Base-by-base conservation (phyloP, 1,140 invertebrate genomes). In the Drosophila pectinifera region DNA sequence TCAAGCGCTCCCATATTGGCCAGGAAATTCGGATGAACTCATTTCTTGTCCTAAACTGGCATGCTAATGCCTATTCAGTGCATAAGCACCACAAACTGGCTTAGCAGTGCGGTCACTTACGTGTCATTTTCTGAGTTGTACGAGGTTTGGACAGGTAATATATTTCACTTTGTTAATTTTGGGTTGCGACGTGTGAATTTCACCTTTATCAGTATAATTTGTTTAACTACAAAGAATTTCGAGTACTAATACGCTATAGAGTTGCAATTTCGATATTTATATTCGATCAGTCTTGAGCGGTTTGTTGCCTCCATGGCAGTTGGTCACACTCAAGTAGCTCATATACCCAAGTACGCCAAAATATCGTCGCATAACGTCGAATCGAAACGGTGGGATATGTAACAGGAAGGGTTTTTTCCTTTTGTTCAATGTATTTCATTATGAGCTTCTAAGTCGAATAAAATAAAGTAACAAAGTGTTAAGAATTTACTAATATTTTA, bases 61-160 rank as follows among this genome's bases (percentile, higher is more conserved):
- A 36, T 20, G 24, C 56, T 13, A 14, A 13, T 34, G 20, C 38
- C 36, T 58, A 28, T 36, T 38, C 2, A 26, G 13, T 16, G 28
- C 28, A 28, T n/a, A 10, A 26, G 24, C 11, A 11, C 14, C 14
- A 53, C 39, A 56, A 67, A 24, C 54, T 51, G 24, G 57, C 38
- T 26, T 7, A 26, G 16, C 8, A 13, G 31, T 41, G 24, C 39
- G 16, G 1, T 8, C 22, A 76, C 73, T 76, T 76, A 76, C 73
- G 73, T 76, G 73, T 76, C 73, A 76, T 76, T 39, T 76, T 65
- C 5, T 26, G 28, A 26, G 28, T 20, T 31, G 13, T 49, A 39
- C 18, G 36, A 45, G 36, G 22, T 62, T 34, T 55, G 26, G 28
- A 26, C 20, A 53, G 36, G 18, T 16, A 58, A 22, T 49, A 28